A percentile compares a stretch with the other conserved stretches of the same genome.
Conservation (phyloP, 1,140 invertebrate species). For the Drosophila carrolli region DNA sequence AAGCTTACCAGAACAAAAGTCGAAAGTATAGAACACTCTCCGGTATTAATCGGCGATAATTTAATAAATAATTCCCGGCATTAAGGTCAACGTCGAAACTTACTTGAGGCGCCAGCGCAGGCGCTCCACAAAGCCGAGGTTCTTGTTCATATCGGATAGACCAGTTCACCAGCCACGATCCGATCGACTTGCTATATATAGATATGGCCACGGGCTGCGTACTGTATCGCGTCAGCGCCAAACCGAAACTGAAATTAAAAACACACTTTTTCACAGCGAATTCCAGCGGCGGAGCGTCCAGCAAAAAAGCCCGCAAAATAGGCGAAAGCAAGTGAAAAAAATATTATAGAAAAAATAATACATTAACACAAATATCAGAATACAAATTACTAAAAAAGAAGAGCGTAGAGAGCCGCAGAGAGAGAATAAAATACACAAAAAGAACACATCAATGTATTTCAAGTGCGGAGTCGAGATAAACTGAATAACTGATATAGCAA, state of each 20-base stretch:
- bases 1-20: conserved; percentile 21
- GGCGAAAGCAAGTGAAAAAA: conserved; percentile 43
- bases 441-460: conserved; percentile 43
- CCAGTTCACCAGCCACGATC: conserved; percentile 25
- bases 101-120: conserved; percentile 77
- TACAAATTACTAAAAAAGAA: conserved; percentile 62
- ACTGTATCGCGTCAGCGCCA: conserved; percentile 62
- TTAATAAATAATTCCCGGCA: conserved; percentile 40
- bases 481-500: conserved; percentile 22
- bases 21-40: conserved; percentile 20
- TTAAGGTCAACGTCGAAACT: conserved; percentile 60
- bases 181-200: conserved; percentile 22
- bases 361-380: conserved; percentile 72
- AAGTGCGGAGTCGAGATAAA: conserved; percentile 58
- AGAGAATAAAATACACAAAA: conserved; percentile 42
- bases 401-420: conserved; percentile 35
- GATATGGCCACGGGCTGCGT: conserved; percentile 44
- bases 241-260: conserved; percentile 78
- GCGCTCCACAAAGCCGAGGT: conserved; percentile 73
- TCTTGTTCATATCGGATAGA: conserved; percentile 62
- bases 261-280: conserved; percentile 55
- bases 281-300: conserved; percentile 49
- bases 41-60: conserved; percentile 37
- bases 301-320: conserved; percentile 33
- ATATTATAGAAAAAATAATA: conserved; percentile 48